Base-by-base conservation (phyloP, 2,797 vertebrate genomes). In the Micropoecilia bifurca region DNA sequence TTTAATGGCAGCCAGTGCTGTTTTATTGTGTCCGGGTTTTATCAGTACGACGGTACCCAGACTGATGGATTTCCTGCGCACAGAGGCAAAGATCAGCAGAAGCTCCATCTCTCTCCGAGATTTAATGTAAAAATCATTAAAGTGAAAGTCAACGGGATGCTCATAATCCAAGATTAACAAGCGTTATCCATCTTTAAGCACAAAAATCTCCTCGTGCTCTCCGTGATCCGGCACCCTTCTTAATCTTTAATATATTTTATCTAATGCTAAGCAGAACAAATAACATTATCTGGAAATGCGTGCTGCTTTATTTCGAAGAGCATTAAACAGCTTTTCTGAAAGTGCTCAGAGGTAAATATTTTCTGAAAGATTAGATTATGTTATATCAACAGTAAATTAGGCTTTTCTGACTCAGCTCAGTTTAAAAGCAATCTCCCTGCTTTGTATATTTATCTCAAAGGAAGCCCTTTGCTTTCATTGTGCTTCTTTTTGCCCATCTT, bases 121-220 rank as follows among this genome's bases (percentile, higher is more conserved):
- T 83, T 76, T 74, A 78, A 81, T 77, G 69, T 63, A 4, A 13
- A 81, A 75, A 50, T 30, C 18, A 47, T 84, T 75, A 50, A 89
- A 80, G n/a, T 71, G 71, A 30, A 88, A 45, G 41, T 59, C 75
- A 77, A 77, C 30, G 1, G 43, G 79, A 74, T 33, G 36, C 46
- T 73, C 20, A 13, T n/a, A 82, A 63, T 80, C 75, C 78, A 61
- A 81, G 76, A 74, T 77, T 76, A 74, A 84, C 75, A 74, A 53
- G 71, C 71, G 46, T 4, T 80, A 72, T 83, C 81, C 71, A 39
- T 82, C 47, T 79, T 80, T 73, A 77, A 25, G 81, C 81, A 13
- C 20, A 78, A 83, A 80, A 78, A 80, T 48, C 4, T 61, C 79
- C 57, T 71, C 82, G 55, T 77, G 73, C 73, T 80, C 39, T 25